These are phyloP conservation scores for Drosophila quadrilineata DNA, from an alignment of 1,140 invertebrate genomes.

Conservation along the genomic window DNA sequence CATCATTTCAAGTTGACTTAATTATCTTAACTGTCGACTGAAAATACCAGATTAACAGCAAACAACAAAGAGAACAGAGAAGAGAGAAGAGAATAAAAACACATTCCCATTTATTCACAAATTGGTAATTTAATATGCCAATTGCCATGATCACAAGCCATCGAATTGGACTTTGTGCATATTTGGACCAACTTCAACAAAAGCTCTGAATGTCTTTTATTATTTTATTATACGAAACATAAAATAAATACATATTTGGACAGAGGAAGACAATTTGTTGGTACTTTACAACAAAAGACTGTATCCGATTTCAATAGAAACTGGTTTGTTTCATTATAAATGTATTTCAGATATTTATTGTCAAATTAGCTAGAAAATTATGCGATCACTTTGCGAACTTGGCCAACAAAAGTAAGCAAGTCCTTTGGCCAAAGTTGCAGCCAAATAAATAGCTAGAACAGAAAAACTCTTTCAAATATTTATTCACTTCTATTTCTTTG, in stretches of 20 bases:
- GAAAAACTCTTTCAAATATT: conserved; percentile 79
- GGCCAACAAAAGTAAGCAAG: conserved; percentile 40
- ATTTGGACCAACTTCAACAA: conserved; percentile 51
- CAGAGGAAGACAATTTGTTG: conserved; percentile 23
- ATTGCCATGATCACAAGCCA: conserved; percentile 47
- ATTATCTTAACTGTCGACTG: conserved; percentile 62
- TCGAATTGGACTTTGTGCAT: conserved; percentile 32
- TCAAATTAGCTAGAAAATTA: conserved; percentile 71
- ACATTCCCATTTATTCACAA: too few relatives aligned
- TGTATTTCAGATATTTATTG: conserved; percentile 43
- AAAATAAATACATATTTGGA: too few relatives aligned
- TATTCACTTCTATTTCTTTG: conserved; percentile 58
- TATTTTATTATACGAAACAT: conserved; percentile 54
- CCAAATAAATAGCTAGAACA: conserved; percentile 64
- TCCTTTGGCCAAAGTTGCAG: conserved; percentile 57
- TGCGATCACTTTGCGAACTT: conserved; percentile 58
- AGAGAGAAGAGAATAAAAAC: too few relatives aligned
- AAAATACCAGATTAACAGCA: conserved; percentile 48
- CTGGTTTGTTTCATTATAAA: conserved; percentile 13
- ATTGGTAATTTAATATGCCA: conserved; percentile 62
- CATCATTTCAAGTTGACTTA: conserved; percentile 66
- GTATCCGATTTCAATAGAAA: conserved; percentile 32
- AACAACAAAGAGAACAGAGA: too few relatives aligned
- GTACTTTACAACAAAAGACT: conserved; percentile 21
- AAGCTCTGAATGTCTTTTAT: conserved; percentile 63